Evolutionary conservation across 1,140 invertebrate species (phyloP).

Genomic region (Diploscapter pachys): DNA sequence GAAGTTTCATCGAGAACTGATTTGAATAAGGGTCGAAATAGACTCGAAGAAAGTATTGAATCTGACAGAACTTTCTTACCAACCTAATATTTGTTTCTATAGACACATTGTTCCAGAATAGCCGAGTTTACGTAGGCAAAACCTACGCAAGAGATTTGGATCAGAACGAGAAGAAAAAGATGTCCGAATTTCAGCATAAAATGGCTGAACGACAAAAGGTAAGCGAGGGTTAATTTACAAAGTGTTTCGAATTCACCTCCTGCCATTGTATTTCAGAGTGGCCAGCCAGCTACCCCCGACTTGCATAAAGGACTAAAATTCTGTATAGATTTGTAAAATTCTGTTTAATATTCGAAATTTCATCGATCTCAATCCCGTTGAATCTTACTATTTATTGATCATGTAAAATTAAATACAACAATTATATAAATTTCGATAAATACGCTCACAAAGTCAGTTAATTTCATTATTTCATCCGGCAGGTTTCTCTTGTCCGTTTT

Average conservation of each 20-base stretch:
- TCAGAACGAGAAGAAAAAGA: slow-evolving; percentile 39
- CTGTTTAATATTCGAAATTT: too few species aligned
- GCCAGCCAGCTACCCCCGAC: slow-evolving; percentile 12
- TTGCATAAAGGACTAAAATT: slow-evolving; percentile 46
- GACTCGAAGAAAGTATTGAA: background rate
- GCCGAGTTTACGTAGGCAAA: slow-evolving; percentile 40
- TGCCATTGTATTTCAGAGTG: slow-evolving; percentile 11
- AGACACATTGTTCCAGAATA: slow-evolving; percentile 29
- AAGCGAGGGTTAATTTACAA: background rate
- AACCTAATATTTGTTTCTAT: too few species aligned
- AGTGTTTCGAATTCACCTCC: background rate
- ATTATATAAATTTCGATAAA: too few species aligned
- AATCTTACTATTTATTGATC: too few species aligned
- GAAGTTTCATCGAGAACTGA: background rate
- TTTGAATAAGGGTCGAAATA: background rate
- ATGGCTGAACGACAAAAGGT: slow-evolving; percentile 25
- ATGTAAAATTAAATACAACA: too few species aligned
- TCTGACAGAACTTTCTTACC: background rate
- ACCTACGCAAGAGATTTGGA: slow-evolving; percentile 32
- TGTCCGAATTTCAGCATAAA: slow-evolving; percentile 33
- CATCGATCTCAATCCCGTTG: too few species aligned
- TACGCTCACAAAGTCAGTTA: too few species aligned
- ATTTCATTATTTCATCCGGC: too few species aligned
- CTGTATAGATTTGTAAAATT: slow-evolving; percentile 45
- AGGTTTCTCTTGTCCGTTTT: too few species aligned